Conservation (phyloP, 2,113 vertebrate genomes). For the Tichodroma muraria region DNA sequence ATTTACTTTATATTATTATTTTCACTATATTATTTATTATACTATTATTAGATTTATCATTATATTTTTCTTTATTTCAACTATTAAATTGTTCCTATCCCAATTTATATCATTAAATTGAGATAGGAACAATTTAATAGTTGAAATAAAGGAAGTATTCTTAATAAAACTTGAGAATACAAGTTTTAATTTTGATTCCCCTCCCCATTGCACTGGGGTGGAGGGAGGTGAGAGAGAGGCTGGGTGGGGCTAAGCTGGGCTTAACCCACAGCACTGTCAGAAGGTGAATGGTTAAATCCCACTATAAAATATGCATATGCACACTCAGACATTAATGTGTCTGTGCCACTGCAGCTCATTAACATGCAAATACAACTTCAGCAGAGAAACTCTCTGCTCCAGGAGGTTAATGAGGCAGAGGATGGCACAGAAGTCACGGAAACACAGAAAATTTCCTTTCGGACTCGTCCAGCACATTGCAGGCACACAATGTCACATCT, state of each 20-base stretch:
- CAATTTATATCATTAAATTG: too few relatives aligned
- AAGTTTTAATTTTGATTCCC: background rate
- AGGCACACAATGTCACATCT: background rate
- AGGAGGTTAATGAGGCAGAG: constrained; percentile 23
- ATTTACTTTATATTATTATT: background rate
- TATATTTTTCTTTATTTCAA: background rate
- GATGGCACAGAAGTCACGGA: background rate
- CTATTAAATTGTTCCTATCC: background rate
- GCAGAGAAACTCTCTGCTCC: background rate
- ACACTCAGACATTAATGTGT: background rate
- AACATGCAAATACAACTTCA: background rate
- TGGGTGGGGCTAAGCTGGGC: background rate
- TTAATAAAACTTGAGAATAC: too few relatives aligned
- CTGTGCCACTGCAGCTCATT: constrained; percentile 7
- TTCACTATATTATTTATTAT: background rate
- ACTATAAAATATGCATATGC: background rate
- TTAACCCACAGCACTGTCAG: background rate
- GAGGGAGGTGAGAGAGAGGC: background rate
- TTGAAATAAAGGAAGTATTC: too few relatives aligned
- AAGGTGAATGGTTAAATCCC: background rate
- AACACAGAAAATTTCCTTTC: background rate
- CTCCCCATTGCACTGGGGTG: rapidly evolving
- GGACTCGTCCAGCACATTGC: rapidly evolving
- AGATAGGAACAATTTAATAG: too few relatives aligned
- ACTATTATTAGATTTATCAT: too few relatives aligned